Evolutionary conservation across 2,888 invertebrate genomes (phyloP), one percentile per base, ranked within the genome.

Genomic region (Megaustenia siamemsis): DNA sequence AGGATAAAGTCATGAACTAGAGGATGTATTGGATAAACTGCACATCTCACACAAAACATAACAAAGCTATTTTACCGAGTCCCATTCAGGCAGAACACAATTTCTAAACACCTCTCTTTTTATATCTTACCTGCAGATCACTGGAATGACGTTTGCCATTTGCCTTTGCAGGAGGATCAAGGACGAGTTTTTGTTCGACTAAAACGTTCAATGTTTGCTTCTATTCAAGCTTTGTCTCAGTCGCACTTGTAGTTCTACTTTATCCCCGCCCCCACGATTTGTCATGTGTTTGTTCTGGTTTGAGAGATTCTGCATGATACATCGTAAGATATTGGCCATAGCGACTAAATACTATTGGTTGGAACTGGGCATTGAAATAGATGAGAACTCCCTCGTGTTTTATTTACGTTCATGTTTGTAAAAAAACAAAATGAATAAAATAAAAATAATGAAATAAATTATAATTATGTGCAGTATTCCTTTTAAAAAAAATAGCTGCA

Each of bases 121-220:
- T 78, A 75, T 21, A 18, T 78, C 81, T 82, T 24, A 68, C 38
- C 88, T 90, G 53, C 90, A 92, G 92, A 85, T 92, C 18, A 79
- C 91, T 35, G 91, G 90, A n/a, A 92, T 92, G 92, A 89, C 90
- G n/a, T 91, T 92, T 86, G 88, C 92, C 40, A 80, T 92, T 40
- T 92, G 91, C 86, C 86, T 92, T 76, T 91, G 90, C 75, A 87
- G 89, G 82, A 85, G 89, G 73, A 91, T 92, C 73, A 87, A 90
- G 80, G 90, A 90, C 56, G 90, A 90, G 15, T 90, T 90, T 78
- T 87, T 89, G 43, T 90, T 87, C 56, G 88, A 88, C 73, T 88
- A 83, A 88, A 5, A 10, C 24, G 28, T 56, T 66, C 24, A 32
- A 24, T 43, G n/a, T 43, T n/a, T 63, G n/a, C 4, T 66, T 8